Percentiles rank a stretch among this genome's conserved stretches.
phyloP scores from a whole-genome alignment of 2,888 invertebrate genomes.

The Chymomyza procnemis region DNA sequence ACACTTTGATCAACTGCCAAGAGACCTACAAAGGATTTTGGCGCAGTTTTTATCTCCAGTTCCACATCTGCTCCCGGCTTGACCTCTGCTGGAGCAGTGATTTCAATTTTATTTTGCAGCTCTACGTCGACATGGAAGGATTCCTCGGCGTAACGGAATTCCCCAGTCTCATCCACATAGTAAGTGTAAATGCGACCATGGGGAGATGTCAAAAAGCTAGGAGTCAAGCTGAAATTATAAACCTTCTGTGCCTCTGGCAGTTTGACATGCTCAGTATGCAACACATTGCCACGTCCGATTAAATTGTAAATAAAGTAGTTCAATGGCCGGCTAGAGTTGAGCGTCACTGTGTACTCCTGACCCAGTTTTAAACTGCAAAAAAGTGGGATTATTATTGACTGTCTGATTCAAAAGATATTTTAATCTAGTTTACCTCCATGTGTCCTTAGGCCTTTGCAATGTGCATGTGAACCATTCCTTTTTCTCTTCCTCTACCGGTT shows the following conservation, averaged over 20 bases:
- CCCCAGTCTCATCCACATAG: conserved; percentile 86
- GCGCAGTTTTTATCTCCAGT: conserved; percentile 88
- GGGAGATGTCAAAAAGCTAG: conserved; percentile 88
- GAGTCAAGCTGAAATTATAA: conserved; percentile 84
- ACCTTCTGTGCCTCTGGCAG: conserved; percentile 78
- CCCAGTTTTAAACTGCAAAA: conserved; percentile 81
- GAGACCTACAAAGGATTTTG: conserved; percentile 91
- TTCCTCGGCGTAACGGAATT: conserved; percentile 90
- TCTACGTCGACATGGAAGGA: conserved; percentile 88
- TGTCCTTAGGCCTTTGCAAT: conserved; percentile 43
- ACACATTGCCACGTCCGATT: conserved; percentile 90
- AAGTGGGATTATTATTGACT: no score
- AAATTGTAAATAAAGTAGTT: conserved; percentile 87
- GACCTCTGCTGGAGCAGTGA: conserved; percentile 83
- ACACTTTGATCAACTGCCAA: conserved; percentile 93
- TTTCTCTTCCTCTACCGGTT: conserved; percentile 39
- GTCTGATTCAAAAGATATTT: neutral
- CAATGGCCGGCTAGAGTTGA: conserved; percentile 87
- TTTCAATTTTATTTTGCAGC: conserved; percentile 82
- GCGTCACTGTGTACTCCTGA: conserved; percentile 84
- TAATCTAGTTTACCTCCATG: conserved; percentile 51
- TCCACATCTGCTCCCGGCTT: conserved; percentile 89
- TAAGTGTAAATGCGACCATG: conserved; percentile 89
- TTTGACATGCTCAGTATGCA: conserved; percentile 85
- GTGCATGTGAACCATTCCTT: conserved; percentile 58